Percentiles rank a stretch among this genome's conserved stretches.
These are phyloP conservation scores for Drosophila teissieri DNA, from an alignment of 1,140 invertebrate species.

Conservation along the genomic window DNA sequence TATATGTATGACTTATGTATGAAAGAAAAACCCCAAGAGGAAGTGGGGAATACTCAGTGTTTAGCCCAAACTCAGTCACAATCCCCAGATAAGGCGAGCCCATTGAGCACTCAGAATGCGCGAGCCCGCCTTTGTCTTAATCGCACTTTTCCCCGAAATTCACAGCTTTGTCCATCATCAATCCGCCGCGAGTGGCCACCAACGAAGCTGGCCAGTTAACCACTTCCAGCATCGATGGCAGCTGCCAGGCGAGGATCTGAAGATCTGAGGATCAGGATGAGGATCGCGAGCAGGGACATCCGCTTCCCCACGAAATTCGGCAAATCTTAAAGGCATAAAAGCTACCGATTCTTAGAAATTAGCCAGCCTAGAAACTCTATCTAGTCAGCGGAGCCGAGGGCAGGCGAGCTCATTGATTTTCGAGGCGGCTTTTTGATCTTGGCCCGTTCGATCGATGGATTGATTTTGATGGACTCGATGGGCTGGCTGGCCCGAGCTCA, in stretches of 20 bases:
- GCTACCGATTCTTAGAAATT: constrained; percentile 75
- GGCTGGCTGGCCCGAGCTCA: constrained; percentile 12
- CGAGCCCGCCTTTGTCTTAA: constrained; percentile 31
- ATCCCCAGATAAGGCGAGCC: constrained; percentile 31
- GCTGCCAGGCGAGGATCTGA: constrained; percentile 44
- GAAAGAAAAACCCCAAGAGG: neutral
- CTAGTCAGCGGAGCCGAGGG: constrained; percentile 59
- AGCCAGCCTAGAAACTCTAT: constrained; percentile 78
- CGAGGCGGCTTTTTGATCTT: constrained; percentile 73
- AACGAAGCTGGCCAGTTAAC: constrained; percentile 54
- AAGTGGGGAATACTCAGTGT: neutral
- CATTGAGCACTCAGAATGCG: constrained; percentile 42
- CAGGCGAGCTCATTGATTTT: constrained; percentile 70
- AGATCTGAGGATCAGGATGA: constrained; percentile 1
- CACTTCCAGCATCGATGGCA: constrained; percentile 40
- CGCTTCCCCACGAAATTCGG: constrained; percentile 68
- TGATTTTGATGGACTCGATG: constrained; percentile 32
- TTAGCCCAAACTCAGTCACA: constrained; percentile 7
- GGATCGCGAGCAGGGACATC: constrained; percentile 41
- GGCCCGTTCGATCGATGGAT: constrained; percentile 59
- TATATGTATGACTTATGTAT: too few species aligned
- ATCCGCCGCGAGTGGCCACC: constrained; percentile 54
- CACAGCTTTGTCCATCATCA: constrained; percentile 42
- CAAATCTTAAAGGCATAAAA: constrained; percentile 65
- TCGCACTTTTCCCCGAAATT: constrained; percentile 50